These are phyloP conservation scores for Eupithecia centaureata DNA, from an alignment of 2,888 invertebrate genomes.

Conservation along the genomic window DNA sequence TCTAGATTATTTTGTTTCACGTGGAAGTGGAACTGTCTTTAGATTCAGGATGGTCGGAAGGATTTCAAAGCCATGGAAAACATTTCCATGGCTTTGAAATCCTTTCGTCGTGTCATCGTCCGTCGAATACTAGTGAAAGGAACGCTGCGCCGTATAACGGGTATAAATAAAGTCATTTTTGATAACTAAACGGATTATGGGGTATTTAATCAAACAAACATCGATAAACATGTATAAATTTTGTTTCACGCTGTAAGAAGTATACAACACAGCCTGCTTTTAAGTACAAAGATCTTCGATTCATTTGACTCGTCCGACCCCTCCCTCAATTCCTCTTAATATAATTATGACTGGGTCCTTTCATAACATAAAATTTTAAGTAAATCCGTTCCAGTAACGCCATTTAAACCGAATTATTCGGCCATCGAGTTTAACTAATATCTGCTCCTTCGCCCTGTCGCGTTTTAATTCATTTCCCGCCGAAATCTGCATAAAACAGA, in stretches of 20 bases:
- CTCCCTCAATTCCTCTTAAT: not conserved
- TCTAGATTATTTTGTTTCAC: not conserved
- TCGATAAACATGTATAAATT: not conserved
- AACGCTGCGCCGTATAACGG: too few species aligned
- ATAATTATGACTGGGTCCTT: not conserved
- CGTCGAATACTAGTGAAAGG: too few species aligned
- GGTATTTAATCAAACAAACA: not conserved
- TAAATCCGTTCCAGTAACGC: not conserved
- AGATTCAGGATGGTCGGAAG: too few species aligned
- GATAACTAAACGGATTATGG: not conserved
- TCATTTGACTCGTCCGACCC: not conserved
- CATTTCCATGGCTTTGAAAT: not conserved
- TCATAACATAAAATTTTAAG: constrained; percentile 1
- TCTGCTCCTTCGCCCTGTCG: constrained; percentile 2
- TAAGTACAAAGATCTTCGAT: not conserved
- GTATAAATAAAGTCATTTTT: too few species aligned
- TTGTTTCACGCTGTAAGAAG: not conserved
- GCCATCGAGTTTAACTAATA: constrained; percentile 6
- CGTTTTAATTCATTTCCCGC: constrained; percentile 18
- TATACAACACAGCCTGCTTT: not conserved
- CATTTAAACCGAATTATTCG: constrained; percentile 5
- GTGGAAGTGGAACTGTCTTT: not conserved
- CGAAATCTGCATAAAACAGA: constrained; percentile 36
- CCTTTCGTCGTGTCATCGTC: too few species aligned
- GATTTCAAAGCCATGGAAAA: not conserved